phyloP scores from a whole-genome alignment of 1,140 invertebrate genomes.

The Trigoniulus corallinus region DNA sequence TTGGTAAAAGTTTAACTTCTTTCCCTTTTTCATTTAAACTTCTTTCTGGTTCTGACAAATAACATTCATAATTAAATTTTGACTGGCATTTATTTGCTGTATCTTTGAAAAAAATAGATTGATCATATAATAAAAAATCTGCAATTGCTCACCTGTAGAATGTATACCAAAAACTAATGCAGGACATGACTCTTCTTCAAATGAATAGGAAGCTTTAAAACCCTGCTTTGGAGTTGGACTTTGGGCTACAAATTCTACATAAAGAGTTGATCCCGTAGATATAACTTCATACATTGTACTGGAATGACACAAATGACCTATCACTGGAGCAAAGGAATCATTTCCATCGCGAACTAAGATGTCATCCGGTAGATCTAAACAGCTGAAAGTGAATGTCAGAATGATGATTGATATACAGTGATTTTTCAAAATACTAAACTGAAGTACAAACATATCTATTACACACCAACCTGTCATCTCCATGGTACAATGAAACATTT shows the following conservation, averaged over 20 bases:
- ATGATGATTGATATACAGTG: too few species aligned
- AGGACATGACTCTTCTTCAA: constrained; percentile 21
- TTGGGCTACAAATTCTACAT: constrained; percentile 64
- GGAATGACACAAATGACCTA: constrained; percentile 63
- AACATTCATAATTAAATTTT: background rate
- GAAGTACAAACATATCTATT: background rate
- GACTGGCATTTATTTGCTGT: background rate
- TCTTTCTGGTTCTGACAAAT: background rate
- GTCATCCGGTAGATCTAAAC: constrained; percentile 58
- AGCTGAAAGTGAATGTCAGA: constrained; percentile 32
- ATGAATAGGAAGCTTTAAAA: constrained; percentile 66
- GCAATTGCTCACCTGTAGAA: constrained; percentile 24
- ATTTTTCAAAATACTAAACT: constrained; percentile 1
- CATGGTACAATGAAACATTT: constrained; percentile 20
- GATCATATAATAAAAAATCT: background rate
- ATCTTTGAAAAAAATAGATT: too few species aligned
- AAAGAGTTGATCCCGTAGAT: constrained; percentile 57
- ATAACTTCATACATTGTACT: constrained; percentile 54
- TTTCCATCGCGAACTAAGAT: constrained; percentile 60
- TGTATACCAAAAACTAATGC: constrained; percentile 26
- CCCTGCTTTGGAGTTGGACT: constrained; percentile 63
- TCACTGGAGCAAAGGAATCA: constrained; percentile 41
- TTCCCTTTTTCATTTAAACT: background rate
- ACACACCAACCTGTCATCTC: constrained; percentile 17
- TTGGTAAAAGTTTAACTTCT: background rate